Evolutionary conservation across 2,797 vertebrate species (phyloP).

Genomic region (Sebastes baramenuke): DNA sequence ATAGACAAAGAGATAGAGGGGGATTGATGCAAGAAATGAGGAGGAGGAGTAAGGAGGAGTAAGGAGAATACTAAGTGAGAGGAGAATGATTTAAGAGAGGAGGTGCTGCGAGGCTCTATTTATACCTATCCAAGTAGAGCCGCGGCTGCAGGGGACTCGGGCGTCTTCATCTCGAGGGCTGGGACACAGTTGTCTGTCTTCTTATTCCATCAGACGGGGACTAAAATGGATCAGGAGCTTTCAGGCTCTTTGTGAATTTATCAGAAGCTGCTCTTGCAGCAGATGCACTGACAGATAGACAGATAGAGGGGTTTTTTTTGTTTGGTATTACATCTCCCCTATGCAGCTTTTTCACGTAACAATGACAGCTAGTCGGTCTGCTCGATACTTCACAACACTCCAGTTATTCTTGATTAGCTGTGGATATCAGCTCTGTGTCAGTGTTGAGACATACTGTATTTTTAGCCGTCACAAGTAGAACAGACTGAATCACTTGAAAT

Average conservation of each 20-base stretch:
- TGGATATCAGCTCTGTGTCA: constrained; percentile 19
- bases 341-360: constrained; percentile 20
- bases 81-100: constrained; percentile 45
- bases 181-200: constrained; percentile 49
- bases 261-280: constrained; percentile 14
- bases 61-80: constrained; percentile 61
- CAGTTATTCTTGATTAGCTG: constrained; percentile 38
- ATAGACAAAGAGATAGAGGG: constrained; percentile 20
- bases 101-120: constrained; percentile 59
- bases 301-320: constrained; percentile 6
- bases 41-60: constrained; percentile 10
- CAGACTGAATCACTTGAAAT: neutral
- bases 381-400: constrained; percentile 15
- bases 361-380: constrained; percentile 15
- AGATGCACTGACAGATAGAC: constrained; percentile 37
- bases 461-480: constrained; percentile 15
- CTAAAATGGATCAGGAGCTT: constrained; percentile 45
- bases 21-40: constrained; percentile 37
- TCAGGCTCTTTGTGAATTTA: constrained; percentile 42
- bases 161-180: constrained; percentile 25
- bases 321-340: constrained; percentile 11
- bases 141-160: constrained; percentile 27
- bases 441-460: neutral
- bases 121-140: constrained; percentile 44
- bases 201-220: constrained; percentile 42